Evolutionary conservation across 2,888 invertebrate species (phyloP), one percentile per base, ranked within the genome.

Genomic region (Cataglyphis rosenhaueri): DNA sequence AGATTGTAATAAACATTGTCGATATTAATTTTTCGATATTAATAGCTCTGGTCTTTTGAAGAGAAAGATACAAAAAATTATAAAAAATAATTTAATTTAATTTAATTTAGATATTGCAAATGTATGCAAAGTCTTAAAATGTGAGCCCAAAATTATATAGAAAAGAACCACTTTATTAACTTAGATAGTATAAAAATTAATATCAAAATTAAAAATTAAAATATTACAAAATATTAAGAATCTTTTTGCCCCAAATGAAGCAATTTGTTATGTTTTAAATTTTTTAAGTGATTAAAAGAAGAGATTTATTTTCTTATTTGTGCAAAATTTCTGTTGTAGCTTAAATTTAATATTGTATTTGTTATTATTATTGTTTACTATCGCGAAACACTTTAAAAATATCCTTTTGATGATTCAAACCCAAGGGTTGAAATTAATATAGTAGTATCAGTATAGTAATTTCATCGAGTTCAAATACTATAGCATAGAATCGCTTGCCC

Each of bases 21-120:
- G 32, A 79, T 68, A 59, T 59, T 44, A 78, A 59, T 79, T 61
- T 12, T 59, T 21, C 5, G 35, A 18, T n/a, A n/a, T n/a, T n/a
- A n/a, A n/a, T n/a, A n/a, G 9, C 21, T 32, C 15, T 21, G 35
- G 15, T 41, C 5, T 55, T 61, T 32, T n/a, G 12, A 25, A 18
- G 15, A n/a, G 12, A 48, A 29, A 15, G 41, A 57, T 8, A 8
- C 41, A 15, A 29, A 21, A 29, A 65, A 41, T 6, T n/a, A n/a
- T n/a, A 41, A 35, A 61, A 35, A 25, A 4, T 18, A 15, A 68
- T 68, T 44, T 2, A 70, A 35, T 70, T 44, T 2, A 70, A 35
- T 70, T 61, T 21, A 59, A 78, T 44, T 66, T n/a, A 10, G 52
- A 38, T 41, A 76, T 55, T 52, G 15, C 18, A 15, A n/a, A 44